These are phyloP conservation scores for Pseudomyrmex pallidus DNA, from an alignment of 1,140 invertebrate species.

Conservation along the genomic window DNA sequence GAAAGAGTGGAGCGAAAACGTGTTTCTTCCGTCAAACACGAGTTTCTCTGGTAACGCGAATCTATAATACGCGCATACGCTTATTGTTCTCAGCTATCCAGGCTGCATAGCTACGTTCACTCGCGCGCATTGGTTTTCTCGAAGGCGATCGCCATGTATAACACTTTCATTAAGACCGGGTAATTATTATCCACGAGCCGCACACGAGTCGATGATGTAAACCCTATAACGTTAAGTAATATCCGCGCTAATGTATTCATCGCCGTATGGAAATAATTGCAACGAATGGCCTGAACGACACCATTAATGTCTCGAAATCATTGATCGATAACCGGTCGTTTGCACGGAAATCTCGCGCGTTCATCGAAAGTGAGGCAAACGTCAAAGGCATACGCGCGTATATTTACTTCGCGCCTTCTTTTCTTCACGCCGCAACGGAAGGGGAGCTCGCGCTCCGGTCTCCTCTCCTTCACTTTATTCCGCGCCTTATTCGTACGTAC, in stretches of 20 bases:
- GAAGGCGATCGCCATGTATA: slow-evolving; percentile 15
- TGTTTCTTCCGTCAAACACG: background rate
- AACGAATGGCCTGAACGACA: slow-evolving; percentile 10
- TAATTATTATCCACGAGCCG: slow-evolving; percentile 43
- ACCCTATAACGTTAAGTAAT: slow-evolving; percentile 46
- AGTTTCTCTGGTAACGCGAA: background rate
- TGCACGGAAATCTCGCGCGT: background rate
- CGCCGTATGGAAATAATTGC: slow-evolving; percentile 11
- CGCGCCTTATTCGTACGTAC: slow-evolving; percentile 57
- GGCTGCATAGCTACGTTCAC: background rate
- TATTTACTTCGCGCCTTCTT: background rate
- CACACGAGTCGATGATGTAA: slow-evolving; percentile 25
- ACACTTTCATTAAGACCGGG: slow-evolving; percentile 19
- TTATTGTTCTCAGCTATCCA: background rate
- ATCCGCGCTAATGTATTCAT: slow-evolving; percentile 43
- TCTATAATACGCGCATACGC: slow-evolving; percentile 16
- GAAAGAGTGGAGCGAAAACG: slow-evolving; percentile 10
- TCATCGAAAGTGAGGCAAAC: slow-evolving; percentile 20
- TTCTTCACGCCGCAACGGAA: background rate
- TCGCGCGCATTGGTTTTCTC: background rate
- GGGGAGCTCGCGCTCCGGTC: background rate
- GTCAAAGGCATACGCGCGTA: slow-evolving; percentile 15
- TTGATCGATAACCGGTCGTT: slow-evolving; percentile 48
- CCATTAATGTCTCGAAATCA: slow-evolving; percentile 41
- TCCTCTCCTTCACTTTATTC: background rate